Evolutionary conservation across 1,140 invertebrate genomes (phyloP).

Genomic region (Apis laboriosa): DNA sequence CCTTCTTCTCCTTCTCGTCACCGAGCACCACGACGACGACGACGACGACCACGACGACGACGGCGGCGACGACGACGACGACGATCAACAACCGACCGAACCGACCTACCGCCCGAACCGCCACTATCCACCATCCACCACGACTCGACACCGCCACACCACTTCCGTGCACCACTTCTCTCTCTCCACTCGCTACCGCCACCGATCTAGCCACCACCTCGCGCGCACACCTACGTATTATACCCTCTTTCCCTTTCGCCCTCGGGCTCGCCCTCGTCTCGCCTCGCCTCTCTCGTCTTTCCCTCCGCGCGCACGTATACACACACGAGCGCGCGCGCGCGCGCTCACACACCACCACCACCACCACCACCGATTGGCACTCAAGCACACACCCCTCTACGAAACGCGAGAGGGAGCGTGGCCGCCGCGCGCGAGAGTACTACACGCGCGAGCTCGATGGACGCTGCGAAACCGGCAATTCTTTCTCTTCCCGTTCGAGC

Average conservation of each 20-base stretch:
- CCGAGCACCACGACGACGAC: conserved; percentile 33
- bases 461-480: background rate
- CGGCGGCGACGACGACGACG: conserved; percentile 33
- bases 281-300: conserved; percentile 13
- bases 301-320: background rate
- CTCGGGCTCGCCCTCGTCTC: conserved; percentile 1
- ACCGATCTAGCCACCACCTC: conserved; percentile 43
- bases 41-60: background rate
- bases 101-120: conserved; percentile 54
- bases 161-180: conserved; percentile 55
- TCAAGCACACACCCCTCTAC: background rate
- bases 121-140: conserved; percentile 62
- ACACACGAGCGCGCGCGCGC: background rate
- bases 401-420: background rate
- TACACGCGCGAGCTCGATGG: background rate
- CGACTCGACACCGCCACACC: conserved; percentile 58
- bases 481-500: no score
- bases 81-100: conserved; percentile 50
- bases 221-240: conserved; percentile 44
- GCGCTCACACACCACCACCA: no score
- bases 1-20: background rate
- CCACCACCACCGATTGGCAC: no score
- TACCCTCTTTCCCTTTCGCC: conserved; percentile 32
- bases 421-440: background rate
- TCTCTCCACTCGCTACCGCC: conserved; percentile 27